These are phyloP conservation scores for Bubo blakistoni DNA, from an alignment of 2,113 vertebrate species.

Conservation along the genomic window DNA sequence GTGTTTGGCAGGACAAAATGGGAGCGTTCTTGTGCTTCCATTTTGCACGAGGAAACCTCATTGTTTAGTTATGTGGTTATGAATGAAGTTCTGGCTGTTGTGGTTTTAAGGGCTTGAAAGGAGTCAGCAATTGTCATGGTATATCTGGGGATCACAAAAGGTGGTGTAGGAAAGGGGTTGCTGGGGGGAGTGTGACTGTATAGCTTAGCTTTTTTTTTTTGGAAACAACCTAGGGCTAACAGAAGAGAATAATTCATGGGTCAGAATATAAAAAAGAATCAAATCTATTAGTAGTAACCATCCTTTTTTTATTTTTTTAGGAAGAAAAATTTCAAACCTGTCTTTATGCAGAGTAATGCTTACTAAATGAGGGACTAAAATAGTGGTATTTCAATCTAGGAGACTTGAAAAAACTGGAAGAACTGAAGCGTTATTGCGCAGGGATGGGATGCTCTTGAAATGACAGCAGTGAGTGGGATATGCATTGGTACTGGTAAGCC, in stretches of 20 bases:
- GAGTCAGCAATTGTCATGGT: background rate
- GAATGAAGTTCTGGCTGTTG: background rate
- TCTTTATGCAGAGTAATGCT: background rate
- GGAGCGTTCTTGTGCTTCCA: background rate
- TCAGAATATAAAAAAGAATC: background rate
- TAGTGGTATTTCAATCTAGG: background rate
- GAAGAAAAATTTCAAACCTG: background rate
- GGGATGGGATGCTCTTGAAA: background rate
- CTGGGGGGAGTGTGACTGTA: background rate
- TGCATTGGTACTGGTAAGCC: background rate
- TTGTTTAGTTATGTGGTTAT: background rate
- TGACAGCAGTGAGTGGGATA: background rate
- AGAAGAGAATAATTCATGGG: background rate
- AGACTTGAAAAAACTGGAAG: background rate
- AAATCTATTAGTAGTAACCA: background rate
- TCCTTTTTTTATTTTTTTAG: background rate
- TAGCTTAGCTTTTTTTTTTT: background rate
- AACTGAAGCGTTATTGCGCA: background rate
- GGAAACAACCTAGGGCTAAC: background rate
- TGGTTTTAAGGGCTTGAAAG: background rate
- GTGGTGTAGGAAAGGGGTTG: background rate
- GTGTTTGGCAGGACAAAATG: slow-evolving; percentile 37
- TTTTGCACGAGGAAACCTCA: slow-evolving; percentile 5
- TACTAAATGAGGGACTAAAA: background rate
- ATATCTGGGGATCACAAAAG: background rate